A percentile compares a stretch with the other conserved stretches of the same genome.
These are phyloP conservation scores for Elgaria multicarinata DNA, from an alignment of 2,113 vertebrate species.

Conservation along the genomic window DNA sequence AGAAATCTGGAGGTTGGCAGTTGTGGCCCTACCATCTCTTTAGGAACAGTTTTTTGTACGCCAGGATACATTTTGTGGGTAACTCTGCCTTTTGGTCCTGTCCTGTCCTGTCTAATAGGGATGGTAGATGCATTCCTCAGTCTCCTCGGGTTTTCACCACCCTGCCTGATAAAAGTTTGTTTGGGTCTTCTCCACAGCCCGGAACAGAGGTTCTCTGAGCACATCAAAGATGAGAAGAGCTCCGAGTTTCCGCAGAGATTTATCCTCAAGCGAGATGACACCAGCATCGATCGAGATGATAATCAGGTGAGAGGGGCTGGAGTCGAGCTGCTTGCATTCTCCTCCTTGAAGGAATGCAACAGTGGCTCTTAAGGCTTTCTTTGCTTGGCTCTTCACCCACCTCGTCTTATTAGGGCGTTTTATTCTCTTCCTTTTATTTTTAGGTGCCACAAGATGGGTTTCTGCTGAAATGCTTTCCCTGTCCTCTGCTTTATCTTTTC, in stretches of 20 bases:
- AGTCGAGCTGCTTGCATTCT: neutral
- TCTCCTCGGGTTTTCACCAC: neutral
- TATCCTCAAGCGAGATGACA: conserved; percentile 95
- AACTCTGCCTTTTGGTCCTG: neutral
- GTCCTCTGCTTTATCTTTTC: neutral
- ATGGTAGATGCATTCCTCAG: neutral
- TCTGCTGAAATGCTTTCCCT: neutral
- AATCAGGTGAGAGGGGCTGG: conserved; percentile 87
- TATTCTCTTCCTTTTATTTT: neutral
- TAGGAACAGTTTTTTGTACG: neutral
- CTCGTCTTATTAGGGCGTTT: neutral
- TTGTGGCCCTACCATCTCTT: neutral
- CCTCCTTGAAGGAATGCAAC: neutral
- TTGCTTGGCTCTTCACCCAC: neutral
- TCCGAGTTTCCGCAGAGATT: conserved; percentile 97
- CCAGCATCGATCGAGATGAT: conserved; percentile 98
- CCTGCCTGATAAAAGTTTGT: neutral
- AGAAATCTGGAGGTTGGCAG: neutral
- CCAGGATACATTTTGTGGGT: neutral
- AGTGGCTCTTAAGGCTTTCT: neutral
- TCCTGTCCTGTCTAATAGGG: neutral
- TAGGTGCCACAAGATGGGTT: neutral
- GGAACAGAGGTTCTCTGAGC: conserved; percentile 98
- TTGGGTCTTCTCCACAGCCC: conserved; percentile 81
- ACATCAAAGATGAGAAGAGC: conserved; percentile 97